Conservation (phyloP, 1,140 invertebrate genomes). For the Chironomus striatipennis region DNA sequence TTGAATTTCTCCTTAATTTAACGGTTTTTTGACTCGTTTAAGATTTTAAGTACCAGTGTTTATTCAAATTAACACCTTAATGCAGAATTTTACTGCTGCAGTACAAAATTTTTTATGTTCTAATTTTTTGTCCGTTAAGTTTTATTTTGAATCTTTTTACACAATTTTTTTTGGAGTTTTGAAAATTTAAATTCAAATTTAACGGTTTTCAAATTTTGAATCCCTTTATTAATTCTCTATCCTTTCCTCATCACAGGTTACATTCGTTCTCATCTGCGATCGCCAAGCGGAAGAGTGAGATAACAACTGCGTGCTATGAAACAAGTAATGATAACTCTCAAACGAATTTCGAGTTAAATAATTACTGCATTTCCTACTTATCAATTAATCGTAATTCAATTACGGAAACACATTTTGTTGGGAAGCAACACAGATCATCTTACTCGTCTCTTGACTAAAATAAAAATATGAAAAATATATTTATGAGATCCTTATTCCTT, state of each 20-base stretch:
- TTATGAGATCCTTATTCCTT: too few species aligned
- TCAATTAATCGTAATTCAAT: background rate
- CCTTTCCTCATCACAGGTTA: background rate
- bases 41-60: too few species aligned
- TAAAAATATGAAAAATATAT: background rate
- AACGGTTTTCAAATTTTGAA: background rate
- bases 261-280: background rate
- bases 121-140: too few species aligned
- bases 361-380: background rate
- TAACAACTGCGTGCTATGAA: constrained; percentile 2
- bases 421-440: background rate
- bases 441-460: background rate
- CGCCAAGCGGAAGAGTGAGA: background rate
- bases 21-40: too few species aligned
- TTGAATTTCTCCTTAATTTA: background rate
- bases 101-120: too few species aligned
- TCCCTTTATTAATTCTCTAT: background rate
- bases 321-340: background rate
- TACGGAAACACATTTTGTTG: background rate
- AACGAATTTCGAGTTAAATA: background rate
- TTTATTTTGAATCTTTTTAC: too few species aligned
- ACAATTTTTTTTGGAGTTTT: too few species aligned
- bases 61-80: too few species aligned
- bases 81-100: too few species aligned
- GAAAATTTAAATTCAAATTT: too few species aligned